Conservation (phyloP, 2,888 invertebrate genomes). For the Erebia aethiops region DNA sequence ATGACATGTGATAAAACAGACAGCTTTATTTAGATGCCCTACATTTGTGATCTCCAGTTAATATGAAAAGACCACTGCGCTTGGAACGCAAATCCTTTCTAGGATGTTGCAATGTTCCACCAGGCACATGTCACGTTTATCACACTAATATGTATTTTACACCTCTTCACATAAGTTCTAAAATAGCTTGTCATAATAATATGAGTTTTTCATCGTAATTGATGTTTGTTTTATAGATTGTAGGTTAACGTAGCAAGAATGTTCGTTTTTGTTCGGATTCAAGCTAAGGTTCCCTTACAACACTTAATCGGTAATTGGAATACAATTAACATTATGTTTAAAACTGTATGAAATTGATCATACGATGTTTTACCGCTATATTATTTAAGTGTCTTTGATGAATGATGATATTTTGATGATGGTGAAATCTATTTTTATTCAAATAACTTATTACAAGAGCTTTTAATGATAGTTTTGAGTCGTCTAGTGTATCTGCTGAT, state of each 20-base stretch:
- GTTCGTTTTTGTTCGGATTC: slow-evolving; percentile 15
- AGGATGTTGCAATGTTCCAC: slow-evolving; percentile 15
- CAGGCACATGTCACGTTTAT: slow-evolving; percentile 7
- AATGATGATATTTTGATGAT: no score
- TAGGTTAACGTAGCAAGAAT: slow-evolving; percentile 15
- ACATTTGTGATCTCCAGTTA: not conserved
- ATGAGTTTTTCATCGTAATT: slow-evolving; percentile 13
- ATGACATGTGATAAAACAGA: no score
- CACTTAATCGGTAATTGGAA: slow-evolving; percentile 10
- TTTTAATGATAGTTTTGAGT: no score
- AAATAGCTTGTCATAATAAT: not conserved
- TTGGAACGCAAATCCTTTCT: slow-evolving; percentile 22
- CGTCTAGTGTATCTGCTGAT: no score
- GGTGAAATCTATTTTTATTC: no score
- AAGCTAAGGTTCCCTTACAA: not conserved
- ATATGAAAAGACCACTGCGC: slow-evolving; percentile 9
- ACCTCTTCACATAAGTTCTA: not conserved
- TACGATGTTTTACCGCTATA: not conserved
- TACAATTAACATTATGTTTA: not conserved
- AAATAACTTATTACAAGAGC: no score
- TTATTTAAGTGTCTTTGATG: no score
- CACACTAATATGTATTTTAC: slow-evolving; percentile 9
- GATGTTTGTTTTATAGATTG: slow-evolving; percentile 20
- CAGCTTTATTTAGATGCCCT: no score
- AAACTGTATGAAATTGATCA: not conserved